Conservation (phyloP, 1,140 invertebrate species). For the Tetramorium parvispinum region DNA sequence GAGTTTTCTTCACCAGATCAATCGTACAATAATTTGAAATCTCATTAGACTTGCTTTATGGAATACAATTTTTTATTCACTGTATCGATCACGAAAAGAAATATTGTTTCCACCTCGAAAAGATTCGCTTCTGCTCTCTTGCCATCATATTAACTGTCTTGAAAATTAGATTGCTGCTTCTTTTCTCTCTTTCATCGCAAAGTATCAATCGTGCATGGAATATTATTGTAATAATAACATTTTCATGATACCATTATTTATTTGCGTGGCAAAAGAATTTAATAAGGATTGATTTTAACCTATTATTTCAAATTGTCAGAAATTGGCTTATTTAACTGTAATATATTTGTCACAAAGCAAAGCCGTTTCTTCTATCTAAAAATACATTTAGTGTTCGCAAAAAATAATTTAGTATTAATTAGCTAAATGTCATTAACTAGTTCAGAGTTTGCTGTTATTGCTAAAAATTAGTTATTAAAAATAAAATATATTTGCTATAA, state of each 20-base stretch:
- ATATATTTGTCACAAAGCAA: neutral
- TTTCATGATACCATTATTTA: neutral
- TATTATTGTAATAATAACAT: neutral
- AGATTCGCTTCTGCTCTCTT: conserved; percentile 35
- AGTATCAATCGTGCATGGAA: neutral
- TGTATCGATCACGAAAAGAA: conserved; percentile 70
- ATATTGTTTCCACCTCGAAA: conserved; percentile 28
- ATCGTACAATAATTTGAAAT: conserved; percentile 82
- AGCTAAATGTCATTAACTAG: too few species aligned
- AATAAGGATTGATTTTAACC: neutral
- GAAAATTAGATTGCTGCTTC: conserved; percentile 36
- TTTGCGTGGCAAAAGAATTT: neutral
- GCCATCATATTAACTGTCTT: conserved; percentile 6
- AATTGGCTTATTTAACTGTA: neutral
- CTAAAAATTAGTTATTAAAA: too few species aligned
- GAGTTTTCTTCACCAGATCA: conserved; percentile 29
- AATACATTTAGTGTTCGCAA: neutral
- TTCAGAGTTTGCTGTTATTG: too few species aligned
- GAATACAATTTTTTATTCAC: conserved; percentile 82
- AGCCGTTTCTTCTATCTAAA: neutral
- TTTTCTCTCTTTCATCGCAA: neutral
- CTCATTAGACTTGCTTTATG: conserved; percentile 80
- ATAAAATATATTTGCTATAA: too few species aligned
- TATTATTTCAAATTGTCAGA: neutral
- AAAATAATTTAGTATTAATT: too few species aligned